Base-by-base conservation (phyloP, 2,797 vertebrate genomes). In the Acanthopagrus latus region DNA sequence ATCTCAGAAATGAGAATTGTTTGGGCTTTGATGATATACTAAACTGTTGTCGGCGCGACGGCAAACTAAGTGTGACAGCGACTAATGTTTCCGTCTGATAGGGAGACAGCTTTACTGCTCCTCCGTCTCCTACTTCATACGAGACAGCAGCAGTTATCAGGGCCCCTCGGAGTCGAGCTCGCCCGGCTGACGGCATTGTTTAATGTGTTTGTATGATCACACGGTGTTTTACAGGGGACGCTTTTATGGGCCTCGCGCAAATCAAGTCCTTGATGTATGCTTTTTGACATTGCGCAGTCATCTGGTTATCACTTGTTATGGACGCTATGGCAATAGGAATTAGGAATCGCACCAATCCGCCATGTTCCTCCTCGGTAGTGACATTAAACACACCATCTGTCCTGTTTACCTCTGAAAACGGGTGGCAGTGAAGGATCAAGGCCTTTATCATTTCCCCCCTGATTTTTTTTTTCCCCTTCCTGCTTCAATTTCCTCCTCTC, bases 31-130 rank as follows among this genome's bases (percentile, higher is more conserved):
- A 92, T 91, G 87, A 91, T 84, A 91, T 63, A 87, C 86, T 89
- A 91, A 89, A 88, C 78, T 81, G 77, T 86, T 84, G 83, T 89
- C 72, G 81, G 76, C 65, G 77, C 59, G 27, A 82, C 88, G 74
- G 78, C 88, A 89, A 86, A 89, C 68, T 21, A 77, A 85, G 80
- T 86, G 90, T 92, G 89, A 90, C 92, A 87, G 82, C 84, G 58
- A 91, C 88, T 91, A 87, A 91, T 93, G 90, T 92, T 91, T 80
- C 74, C 74, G 90, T 93, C 83, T 90, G 88, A 88, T 89, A 82
- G 83, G 6, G 57, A 74, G 86, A 83, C 85, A 76, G 87, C 86
- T 90, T 88, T 89, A 80, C 88, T 71, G 83, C 88, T 89, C 79
- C 74, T 86, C 85, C 50, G 84, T 84, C 80, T 87, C 72, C 78